Percentiles rank a stretch among this genome's conserved stretches.
These are phyloP conservation scores for Microtus oregoni DNA, from an alignment of 2,113 vertebrate genomes.

Conservation along the genomic window DNA sequence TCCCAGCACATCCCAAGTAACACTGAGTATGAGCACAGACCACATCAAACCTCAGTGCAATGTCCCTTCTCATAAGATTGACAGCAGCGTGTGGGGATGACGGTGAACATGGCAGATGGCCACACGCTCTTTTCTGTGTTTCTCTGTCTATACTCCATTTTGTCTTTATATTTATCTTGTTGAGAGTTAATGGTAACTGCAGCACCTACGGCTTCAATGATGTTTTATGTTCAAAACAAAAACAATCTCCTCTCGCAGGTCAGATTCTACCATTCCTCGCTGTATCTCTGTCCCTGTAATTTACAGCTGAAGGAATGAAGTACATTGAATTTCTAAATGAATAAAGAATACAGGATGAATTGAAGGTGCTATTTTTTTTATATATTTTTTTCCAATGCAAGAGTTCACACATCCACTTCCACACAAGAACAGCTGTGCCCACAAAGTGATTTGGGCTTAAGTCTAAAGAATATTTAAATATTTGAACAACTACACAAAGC, in stretches of 20 bases:
- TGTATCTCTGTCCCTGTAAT: neutral
- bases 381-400: neutral
- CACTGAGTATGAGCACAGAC: neutral
- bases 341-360: neutral
- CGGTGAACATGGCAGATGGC: neutral
- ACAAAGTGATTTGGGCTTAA: slow-evolving; percentile 13
- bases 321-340: neutral
- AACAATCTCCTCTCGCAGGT: neutral
- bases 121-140: neutral
- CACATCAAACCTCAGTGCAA: neutral
- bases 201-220: neutral
- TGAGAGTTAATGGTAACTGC: neutral
- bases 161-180: neutral
- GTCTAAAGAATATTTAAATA: neutral
- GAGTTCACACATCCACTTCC: neutral
- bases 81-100: neutral
- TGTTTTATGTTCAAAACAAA: slow-evolving; percentile 20
- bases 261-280: neutral
- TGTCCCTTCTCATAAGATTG: neutral
- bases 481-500: slow-evolving; percentile 16
- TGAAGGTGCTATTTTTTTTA: neutral
- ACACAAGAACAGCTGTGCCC: slow-evolving; percentile 18
- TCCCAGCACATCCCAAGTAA: neutral
- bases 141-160: neutral
- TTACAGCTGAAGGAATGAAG: neutral